These are phyloP conservation scores for Paraescarpia echinospica DNA, from an alignment of 1,140 invertebrate species.

Conservation along the genomic window DNA sequence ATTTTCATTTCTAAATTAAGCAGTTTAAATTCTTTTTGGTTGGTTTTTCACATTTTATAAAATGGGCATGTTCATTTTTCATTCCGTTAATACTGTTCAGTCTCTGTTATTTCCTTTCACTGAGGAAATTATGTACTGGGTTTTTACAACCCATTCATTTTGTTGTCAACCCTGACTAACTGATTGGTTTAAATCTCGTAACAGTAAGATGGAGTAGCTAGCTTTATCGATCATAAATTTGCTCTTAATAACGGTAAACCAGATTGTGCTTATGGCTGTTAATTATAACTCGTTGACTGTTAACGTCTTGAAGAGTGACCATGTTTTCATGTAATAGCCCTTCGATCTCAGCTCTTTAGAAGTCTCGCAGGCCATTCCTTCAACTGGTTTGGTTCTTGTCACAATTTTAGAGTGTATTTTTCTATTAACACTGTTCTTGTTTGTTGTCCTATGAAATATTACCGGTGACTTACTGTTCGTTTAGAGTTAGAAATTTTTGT, in stretches of 20 bases:
- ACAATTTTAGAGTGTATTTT: neutral
- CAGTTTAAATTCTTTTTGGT: too few species aligned
- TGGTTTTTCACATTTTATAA: neutral
- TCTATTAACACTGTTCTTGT: neutral
- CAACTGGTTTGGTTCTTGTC: neutral
- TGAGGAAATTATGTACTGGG: neutral
- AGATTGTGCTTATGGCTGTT: neutral
- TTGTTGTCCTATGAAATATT: neutral
- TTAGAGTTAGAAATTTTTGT: neutral
- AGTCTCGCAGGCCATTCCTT: neutral
- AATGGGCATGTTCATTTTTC: neutral
- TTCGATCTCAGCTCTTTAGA: neutral
- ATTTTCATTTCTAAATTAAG: too few species aligned
- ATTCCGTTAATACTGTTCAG: neutral
- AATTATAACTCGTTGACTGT: neutral
- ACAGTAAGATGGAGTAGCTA: neutral
- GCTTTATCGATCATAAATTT: neutral
- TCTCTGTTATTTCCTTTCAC: neutral
- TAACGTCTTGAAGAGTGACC: neutral
- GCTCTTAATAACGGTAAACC: neutral
- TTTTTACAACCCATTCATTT: neutral
- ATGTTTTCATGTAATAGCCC: neutral
- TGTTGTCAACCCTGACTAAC: neutral
- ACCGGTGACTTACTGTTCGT: neutral
- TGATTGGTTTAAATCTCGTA: neutral